Conservation (phyloP, 1,140 invertebrate genomes). For the Drosophila mayri region DNA sequence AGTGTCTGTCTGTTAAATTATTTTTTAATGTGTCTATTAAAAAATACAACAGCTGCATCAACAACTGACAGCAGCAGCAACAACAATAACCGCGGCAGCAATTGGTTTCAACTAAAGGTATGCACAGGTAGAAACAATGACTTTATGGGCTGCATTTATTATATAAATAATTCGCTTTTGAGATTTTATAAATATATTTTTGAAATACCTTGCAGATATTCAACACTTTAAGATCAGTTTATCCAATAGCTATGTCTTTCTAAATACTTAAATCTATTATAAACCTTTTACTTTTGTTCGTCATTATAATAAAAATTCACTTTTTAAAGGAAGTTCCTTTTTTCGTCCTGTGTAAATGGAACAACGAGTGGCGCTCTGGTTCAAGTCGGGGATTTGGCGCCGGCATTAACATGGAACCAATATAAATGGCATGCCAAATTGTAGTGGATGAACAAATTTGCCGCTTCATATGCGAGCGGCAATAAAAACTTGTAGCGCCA, state of each 20-base stretch:
- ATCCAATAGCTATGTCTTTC: not conserved
- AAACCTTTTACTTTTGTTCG: not conserved
- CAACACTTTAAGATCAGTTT: not conserved
- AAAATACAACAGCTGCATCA: slow-evolving; percentile 78
- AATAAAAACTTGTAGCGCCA: slow-evolving; percentile 72
- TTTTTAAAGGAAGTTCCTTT: not conserved
- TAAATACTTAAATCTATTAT: not conserved
- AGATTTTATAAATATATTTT: not conserved
- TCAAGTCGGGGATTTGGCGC: slow-evolving; percentile 61
- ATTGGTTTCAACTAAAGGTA: slow-evolving; percentile 8
- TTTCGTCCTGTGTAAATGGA: slow-evolving; percentile 14
- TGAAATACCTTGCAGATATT: not conserved
- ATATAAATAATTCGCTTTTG: not conserved
- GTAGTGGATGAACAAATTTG: slow-evolving; percentile 79
- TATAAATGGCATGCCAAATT: slow-evolving; percentile 83
- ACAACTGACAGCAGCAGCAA: slow-evolving; percentile 42
- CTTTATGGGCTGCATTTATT: not conserved
- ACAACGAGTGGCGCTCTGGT: slow-evolving; percentile 43
- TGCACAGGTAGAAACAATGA: slow-evolving; percentile 7
- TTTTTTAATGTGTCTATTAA: slow-evolving; percentile 83
- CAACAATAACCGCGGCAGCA: slow-evolving; percentile 24
- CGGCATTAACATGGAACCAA: slow-evolving; percentile 79
- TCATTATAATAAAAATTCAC: not conserved
- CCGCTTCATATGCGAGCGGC: slow-evolving; percentile 60
- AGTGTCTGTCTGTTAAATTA: slow-evolving; percentile 72